Base-by-base conservation (phyloP, 2,797 vertebrate species). In the Danio jaintianensis region DNA sequence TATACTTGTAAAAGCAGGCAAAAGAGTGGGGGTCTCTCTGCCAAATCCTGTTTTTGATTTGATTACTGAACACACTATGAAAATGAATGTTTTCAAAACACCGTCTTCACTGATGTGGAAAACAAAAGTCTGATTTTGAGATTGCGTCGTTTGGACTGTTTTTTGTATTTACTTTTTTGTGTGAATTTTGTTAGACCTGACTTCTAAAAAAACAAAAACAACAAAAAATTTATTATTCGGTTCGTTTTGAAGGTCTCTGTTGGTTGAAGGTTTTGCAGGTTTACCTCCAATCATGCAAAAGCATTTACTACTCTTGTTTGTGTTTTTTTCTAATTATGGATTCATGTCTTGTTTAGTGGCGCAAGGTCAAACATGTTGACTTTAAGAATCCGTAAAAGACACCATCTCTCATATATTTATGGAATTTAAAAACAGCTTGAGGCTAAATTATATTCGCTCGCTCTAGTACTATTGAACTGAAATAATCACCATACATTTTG, bases 301-400 rank as follows among this genome's bases (percentile, higher is more conserved):
- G 42, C 13, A 45, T 61, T 72, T 29, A 16, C 42, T 58, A 40
- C 40, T 29, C 12, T 66, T 29, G 79, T 56, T 45, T 70, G 45
- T 52, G 20, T 22, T 42, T 69, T 15, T 50, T 52, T 29, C 29
- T 48, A 61, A 66, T 62, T 70, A 70, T 52, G 36, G 56, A 70
- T 52, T 78, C 64, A 78, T 61, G 76, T 78, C 76, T 78, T 70
- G 55, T 70, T 52, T 59, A 52, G 13, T n/a, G 68, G 42, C 73
- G 78, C 78, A 86, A 87, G 22, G 86, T 88, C 89, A 90, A 90
- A 88, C 82, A 86, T 80, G 82, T 82, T 75, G 81, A 83, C 69
- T 73, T 85, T 92, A 93, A 93, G 91, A 91, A 93, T 93, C 91
- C 92, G 91, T 91, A 92, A 91, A 93, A 90, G 89, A 89, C 91